A percentile compares a stretch with the other conserved stretches of the same genome.
Evolutionary conservation across 1,140 invertebrate genomes (phyloP).

Genomic region (Microplitis mediator): DNA sequence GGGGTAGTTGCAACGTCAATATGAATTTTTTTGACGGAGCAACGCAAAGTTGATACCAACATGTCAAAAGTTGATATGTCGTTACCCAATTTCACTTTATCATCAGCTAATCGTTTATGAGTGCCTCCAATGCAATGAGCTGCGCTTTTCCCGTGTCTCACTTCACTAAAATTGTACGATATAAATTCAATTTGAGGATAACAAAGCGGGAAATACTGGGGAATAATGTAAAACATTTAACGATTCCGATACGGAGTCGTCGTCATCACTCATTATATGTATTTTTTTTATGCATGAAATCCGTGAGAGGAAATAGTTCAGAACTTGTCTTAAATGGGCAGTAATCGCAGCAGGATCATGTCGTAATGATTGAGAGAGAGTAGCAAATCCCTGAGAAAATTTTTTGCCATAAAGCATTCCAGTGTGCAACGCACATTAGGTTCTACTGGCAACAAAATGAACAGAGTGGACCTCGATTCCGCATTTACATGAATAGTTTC

Average conservation of each 20-base stretch:
- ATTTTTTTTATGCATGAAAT: constrained; percentile 10
- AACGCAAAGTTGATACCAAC: too few species aligned
- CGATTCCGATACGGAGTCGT: not conserved
- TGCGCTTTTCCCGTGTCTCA: too few species aligned
- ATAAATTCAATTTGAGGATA: too few species aligned
- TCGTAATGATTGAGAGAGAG: constrained; percentile 23
- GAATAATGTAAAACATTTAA: not conserved
- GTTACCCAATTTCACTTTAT: too few species aligned
- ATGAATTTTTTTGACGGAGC: too few species aligned
- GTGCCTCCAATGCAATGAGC: too few species aligned
- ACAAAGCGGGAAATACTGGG: too few species aligned
- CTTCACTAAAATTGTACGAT: too few species aligned
- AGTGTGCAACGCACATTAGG: constrained; percentile 41
- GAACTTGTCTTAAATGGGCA: constrained; percentile 28
- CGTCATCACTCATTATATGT: constrained; percentile 14
- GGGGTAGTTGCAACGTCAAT: too few species aligned
- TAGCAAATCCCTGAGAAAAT: constrained; percentile 29
- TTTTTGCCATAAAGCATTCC: constrained; percentile 32
- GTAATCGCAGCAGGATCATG: constrained; percentile 32
- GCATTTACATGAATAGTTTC: constrained; percentile 49
- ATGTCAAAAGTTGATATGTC: too few species aligned
- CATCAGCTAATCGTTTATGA: too few species aligned
- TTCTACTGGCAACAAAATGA: constrained; percentile 41
- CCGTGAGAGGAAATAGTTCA: constrained; percentile 9
- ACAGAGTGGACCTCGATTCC: constrained; percentile 36